Evolutionary conservation across 2,797 vertebrate species (phyloP).

Genomic region (Oophaga sylvatica): DNA sequence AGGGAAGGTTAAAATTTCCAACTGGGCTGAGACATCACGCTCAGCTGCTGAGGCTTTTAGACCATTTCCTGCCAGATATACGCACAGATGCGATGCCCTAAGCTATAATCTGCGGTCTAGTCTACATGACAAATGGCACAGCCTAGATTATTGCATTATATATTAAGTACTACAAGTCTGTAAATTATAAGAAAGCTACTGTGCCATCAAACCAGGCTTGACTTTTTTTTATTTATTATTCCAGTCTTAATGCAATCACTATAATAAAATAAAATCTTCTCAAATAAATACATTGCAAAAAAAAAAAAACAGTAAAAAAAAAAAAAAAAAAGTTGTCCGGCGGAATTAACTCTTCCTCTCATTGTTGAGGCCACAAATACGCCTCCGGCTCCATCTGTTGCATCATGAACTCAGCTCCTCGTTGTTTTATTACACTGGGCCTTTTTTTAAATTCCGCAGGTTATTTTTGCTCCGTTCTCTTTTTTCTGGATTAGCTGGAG

Average conservation of each 20-base stretch:
- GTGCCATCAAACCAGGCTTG: conserved; percentile 75
- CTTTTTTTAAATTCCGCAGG: not conserved
- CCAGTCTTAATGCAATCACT: conserved; percentile 69
- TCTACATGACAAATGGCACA: conserved; percentile 95
- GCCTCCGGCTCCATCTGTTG: conserved; percentile 69
- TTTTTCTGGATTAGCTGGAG: conserved; percentile 2
- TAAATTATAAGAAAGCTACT: conserved; percentile 93
- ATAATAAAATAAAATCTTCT: conserved; percentile 64
- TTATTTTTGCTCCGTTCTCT: not conserved
- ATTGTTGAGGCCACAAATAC: conserved; percentile 66
- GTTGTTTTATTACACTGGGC: not conserved
- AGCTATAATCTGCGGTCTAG: conserved; percentile 94
- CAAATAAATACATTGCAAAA: conserved; percentile 83
- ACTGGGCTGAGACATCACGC: conserved; percentile 75
- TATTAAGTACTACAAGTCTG: conserved; percentile 96
- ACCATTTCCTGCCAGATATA: conserved; percentile 89
- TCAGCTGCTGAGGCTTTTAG: conserved; percentile 95
- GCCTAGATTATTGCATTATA: conserved; percentile 97
- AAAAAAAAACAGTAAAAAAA: conserved; percentile 70
- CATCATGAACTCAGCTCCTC: conserved; percentile 65
- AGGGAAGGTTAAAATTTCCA: conserved; percentile 86
- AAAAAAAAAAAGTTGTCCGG: conserved; percentile 68
- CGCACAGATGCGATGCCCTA: conserved; percentile 97
- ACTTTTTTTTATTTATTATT: conserved; percentile 71
- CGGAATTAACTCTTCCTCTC: conserved; percentile 69